Base-by-base conservation (phyloP, 2,888 invertebrate genomes). In the Drosophila mulleri region DNA sequence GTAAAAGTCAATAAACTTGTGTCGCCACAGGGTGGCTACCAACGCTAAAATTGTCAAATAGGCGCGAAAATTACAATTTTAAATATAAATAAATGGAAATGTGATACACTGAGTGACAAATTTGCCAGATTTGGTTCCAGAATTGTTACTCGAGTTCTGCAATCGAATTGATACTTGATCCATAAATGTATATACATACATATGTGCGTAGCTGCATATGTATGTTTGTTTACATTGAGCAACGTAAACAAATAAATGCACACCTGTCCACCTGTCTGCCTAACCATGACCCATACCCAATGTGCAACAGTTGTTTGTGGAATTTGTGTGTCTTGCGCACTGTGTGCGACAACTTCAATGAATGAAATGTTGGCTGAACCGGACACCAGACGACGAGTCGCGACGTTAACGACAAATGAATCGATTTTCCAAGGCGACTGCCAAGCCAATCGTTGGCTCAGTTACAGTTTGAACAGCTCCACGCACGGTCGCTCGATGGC, bases 321-420 rank as follows among this genome's bases (percentile, higher is more conserved):
- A 61, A 72, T 77, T 72, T 74, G 76, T 75, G 74, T 80, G 91
- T 81, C 91, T 90, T 90, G 90, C 90, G 91, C 90, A 90, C 56
- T 90, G 76, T 65, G 57, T 67, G 26, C 29, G n/a, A 48, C 52
- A 66, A 65, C 52, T 57, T 67, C 70, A 83, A 81, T 85, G 83
- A 79, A 81, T 75, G 83, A 75, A 65, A 42, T 56, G 57, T 62
- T 58, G 18, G 41, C 44, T 53, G 53, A 58, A 71, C 73, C 84
- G 71, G 58, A 71, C 69, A 18, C 47, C 44, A 57, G 69, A 62
- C 50, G 54, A 53, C 12, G 20, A 20, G 65, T 20, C 52, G 41
- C 52, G 47, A 32, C 76, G 67, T 66, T 65, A 64, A 54, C 59
- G 66, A 54, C 67, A 65, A 35, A 23, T 20, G 37, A 60, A 83